phyloP scores from a whole-genome alignment of 2,797 vertebrate species.

The Argentina silus region DNA sequence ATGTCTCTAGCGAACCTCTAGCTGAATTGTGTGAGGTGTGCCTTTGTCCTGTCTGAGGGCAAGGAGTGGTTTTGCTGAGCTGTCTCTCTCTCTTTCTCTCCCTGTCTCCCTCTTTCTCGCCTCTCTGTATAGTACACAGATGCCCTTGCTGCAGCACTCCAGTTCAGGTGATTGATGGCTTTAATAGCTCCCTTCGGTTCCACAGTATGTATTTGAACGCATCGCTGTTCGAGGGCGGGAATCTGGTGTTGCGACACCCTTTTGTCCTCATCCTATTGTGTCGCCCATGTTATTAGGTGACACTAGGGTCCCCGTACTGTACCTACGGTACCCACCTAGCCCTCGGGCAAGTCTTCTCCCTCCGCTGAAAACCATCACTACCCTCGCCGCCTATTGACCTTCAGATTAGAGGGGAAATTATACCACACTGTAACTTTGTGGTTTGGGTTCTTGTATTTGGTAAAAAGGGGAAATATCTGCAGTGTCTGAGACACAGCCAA shows the following conservation, averaged over 20 bases:
- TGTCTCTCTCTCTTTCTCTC: background rate
- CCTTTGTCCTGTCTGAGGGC: background rate
- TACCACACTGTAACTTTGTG: background rate
- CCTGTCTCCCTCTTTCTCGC: background rate
- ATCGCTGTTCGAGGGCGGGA: conserved; percentile 31
- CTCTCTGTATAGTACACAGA: conserved; percentile 13
- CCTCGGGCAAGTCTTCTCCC: background rate
- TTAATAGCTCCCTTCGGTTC: conserved; percentile 44
- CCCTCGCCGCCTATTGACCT: background rate
- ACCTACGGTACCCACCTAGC: background rate
- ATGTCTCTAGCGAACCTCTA: background rate
- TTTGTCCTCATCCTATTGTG: conserved; percentile 11
- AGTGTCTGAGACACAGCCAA: background rate
- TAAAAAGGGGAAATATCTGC: background rate
- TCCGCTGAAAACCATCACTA: background rate
- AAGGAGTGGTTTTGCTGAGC: background rate
- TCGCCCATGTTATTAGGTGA: conserved; percentile 1
- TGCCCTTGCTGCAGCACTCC: conserved; percentile 50
- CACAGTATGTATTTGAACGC: conserved; percentile 34
- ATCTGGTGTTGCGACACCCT: conserved; percentile 30
- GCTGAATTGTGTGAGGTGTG: background rate
- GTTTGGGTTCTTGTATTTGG: background rate
- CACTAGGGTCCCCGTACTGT: background rate
- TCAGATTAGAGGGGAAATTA: background rate
- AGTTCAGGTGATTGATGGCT: conserved; percentile 55